Conservation (phyloP, 2,113 vertebrate species). For the Sturnus vulgaris region DNA sequence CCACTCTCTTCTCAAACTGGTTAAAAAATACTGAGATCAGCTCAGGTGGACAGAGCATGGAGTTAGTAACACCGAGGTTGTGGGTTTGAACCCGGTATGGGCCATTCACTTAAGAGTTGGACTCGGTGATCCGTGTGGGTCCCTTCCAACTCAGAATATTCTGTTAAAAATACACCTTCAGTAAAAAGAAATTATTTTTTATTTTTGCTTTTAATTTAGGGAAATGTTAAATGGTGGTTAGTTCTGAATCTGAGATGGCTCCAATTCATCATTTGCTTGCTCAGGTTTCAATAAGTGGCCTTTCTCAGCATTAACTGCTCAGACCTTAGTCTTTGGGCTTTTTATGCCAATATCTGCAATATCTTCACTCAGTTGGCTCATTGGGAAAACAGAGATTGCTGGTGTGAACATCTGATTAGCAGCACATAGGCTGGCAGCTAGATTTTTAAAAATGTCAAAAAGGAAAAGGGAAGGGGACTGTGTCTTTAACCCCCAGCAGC, state of each 20-base stretch:
- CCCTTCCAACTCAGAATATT: background rate
- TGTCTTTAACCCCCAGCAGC: background rate
- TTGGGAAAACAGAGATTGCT: background rate
- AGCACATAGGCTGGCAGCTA: background rate
- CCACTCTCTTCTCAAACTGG: background rate
- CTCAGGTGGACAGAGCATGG: background rate
- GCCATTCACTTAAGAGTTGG: background rate
- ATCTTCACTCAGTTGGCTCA: background rate
- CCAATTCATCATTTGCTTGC: background rate
- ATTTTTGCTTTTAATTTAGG: background rate
- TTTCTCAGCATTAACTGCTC: background rate
- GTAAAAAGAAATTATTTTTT: background rate
- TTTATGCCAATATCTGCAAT: background rate
- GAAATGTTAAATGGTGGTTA: background rate
- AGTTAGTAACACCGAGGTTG: too few relatives aligned
- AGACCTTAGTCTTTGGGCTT: background rate
- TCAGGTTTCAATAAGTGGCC: background rate
- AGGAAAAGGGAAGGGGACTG: background rate
- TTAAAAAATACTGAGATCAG: background rate
- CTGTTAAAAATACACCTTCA: background rate
- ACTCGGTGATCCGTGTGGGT: background rate
- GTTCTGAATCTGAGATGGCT: background rate
- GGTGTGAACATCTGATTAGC: background rate
- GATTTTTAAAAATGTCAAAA: background rate
- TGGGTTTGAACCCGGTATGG: rapidly evolving